These are phyloP conservation scores for Idris sp. DNA, from an alignment of 1,140 invertebrate genomes.

Conservation along the genomic window DNA sequence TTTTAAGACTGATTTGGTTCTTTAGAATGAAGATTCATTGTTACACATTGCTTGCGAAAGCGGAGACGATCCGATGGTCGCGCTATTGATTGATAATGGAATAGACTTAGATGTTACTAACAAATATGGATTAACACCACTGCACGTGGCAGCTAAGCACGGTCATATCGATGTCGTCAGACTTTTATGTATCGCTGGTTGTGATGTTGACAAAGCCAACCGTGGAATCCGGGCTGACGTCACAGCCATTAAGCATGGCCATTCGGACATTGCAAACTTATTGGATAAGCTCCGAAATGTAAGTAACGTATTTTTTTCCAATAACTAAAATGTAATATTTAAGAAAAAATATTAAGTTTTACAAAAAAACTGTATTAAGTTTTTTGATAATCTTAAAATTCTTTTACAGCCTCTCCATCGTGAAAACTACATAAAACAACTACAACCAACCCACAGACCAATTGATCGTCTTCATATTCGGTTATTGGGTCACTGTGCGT, in stretches of 20 bases:
- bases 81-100: conserved; percentile 86
- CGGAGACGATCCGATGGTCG: conserved; percentile 84
- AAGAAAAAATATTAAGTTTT: no score
- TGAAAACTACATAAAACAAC: conserved; percentile 84
- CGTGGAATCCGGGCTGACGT: conserved; percentile 88
- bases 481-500: conserved; percentile 86
- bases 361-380: no score
- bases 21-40: conserved; percentile 85
- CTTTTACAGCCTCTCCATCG: conserved; percentile 73
- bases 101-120: conserved; percentile 86
- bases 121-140: conserved; percentile 83
- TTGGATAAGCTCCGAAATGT: conserved; percentile 85
- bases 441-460: conserved; percentile 82
- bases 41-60: conserved; percentile 86
- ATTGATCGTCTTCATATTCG: conserved; percentile 86
- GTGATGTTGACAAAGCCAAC: conserved; percentile 83
- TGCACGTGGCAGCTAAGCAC: conserved; percentile 86
- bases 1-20: no score
- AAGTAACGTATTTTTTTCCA: conserved; percentile 69
- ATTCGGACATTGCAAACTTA: conserved; percentile 86
- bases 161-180: conserved; percentile 87
- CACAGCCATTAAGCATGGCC: conserved; percentile 88
- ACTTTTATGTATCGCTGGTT: conserved; percentile 86
- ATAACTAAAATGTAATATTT: no score
- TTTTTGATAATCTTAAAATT: no score